Evolutionary conservation across 2,797 vertebrate species (phyloP).

Genomic region (Anguilla marmorata): DNA sequence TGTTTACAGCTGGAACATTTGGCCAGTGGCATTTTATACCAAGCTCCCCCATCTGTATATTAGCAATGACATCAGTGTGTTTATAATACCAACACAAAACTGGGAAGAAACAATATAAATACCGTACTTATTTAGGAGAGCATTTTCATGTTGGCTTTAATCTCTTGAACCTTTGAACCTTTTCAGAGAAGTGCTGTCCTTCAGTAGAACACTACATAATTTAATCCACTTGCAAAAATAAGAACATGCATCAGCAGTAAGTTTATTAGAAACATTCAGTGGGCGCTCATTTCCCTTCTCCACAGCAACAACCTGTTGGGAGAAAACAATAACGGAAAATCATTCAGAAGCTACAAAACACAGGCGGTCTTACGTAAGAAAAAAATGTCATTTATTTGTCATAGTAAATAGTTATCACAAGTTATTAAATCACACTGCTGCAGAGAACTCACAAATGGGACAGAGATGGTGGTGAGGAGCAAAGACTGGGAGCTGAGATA

Average conservation of each 20-base stretch:
- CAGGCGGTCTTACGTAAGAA: neutral
- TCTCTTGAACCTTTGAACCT: neutral
- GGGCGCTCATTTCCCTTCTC: neutral
- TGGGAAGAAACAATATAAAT: no score
- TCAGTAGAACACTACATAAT: neutral
- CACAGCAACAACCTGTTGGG: neutral
- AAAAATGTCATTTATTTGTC: slow-evolving; percentile 14
- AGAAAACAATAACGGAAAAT: neutral
- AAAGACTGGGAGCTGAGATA: neutral
- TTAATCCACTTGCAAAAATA: neutral
- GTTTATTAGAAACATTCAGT: neutral
- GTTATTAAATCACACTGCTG: slow-evolving; percentile 30
- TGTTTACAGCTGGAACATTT: neutral
- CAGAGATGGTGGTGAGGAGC: slow-evolving; percentile 2
- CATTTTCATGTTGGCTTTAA: no score
- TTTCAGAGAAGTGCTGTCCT: neutral
- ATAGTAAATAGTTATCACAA: slow-evolving; percentile 21
- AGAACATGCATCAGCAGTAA: neutral
- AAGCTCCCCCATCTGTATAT: no score
- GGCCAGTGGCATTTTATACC: no score
- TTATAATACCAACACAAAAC: no score
- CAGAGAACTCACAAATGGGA: neutral
- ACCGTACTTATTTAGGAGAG: no score
- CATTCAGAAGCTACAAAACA: neutral
- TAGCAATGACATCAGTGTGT: no score